These are phyloP conservation scores for Sternotherus odoratus DNA, from an alignment of 2,797 vertebrate species.

Conservation along the genomic window DNA sequence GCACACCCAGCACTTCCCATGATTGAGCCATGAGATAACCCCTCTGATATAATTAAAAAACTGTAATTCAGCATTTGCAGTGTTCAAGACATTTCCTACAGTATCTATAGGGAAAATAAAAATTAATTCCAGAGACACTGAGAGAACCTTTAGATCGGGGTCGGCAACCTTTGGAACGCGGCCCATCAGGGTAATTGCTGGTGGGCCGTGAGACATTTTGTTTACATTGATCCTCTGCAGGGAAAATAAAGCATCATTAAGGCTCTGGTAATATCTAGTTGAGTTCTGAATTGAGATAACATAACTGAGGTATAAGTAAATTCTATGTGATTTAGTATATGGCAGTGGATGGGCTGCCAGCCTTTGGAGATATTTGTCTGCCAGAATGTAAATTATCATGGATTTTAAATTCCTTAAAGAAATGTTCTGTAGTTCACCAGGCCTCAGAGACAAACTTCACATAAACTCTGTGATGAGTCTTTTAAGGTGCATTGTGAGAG, in stretches of 20 bases:
- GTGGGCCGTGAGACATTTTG: no score
- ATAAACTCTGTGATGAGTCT: neutral
- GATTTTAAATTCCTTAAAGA: slow-evolving; percentile 23
- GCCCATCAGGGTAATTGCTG: no score
- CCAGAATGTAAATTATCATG: neutral
- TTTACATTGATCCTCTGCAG: no score
- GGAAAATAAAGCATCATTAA: neutral
- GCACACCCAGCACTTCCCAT: neutral
- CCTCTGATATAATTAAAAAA: neutral
- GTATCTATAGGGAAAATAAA: neutral
- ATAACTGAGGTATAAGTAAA: neutral
- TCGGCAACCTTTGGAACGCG: no score
- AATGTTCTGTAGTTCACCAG: neutral
- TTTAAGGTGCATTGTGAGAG: slow-evolving; percentile 5
- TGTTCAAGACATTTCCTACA: neutral
- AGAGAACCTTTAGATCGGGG: neutral
- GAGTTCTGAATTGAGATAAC: neutral
- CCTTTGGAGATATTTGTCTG: neutral
- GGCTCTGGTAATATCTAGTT: neutral
- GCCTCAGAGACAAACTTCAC: neutral
- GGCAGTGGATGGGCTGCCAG: neutral
- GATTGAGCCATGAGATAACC: neutral
- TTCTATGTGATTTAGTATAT: neutral
- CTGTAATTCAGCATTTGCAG: neutral
- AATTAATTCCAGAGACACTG: neutral